phyloP scores from a whole-genome alignment of 1,140 invertebrate genomes.

The Anagrus nilaparvatae region DNA sequence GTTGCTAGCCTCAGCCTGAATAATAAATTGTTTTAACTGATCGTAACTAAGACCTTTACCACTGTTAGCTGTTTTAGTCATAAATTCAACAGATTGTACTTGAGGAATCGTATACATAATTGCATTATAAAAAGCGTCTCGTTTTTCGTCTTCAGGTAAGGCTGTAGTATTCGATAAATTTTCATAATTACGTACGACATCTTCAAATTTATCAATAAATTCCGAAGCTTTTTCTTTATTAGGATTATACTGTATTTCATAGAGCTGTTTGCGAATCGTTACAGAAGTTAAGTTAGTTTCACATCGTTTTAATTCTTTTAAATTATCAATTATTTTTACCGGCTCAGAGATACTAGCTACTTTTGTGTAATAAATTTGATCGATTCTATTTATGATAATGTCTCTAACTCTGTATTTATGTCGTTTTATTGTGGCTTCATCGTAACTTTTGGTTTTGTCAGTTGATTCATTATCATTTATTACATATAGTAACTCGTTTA shows the following conservation, averaged over 20 bases:
- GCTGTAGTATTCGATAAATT: too few species aligned
- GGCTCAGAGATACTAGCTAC: slow-evolving; percentile 11
- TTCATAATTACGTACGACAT: background rate
- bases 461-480: too few species aligned
- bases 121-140: too few species aligned
- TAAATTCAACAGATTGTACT: too few species aligned
- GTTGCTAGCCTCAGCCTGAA: too few species aligned
- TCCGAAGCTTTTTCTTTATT: too few species aligned
- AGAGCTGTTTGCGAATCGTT: slow-evolving; percentile 9
- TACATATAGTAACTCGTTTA: slow-evolving; percentile 6
- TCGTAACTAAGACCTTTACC: background rate
- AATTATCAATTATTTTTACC: slow-evolving; percentile 10
- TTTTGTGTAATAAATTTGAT: slow-evolving; percentile 14
- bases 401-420: slow-evolving; percentile 15
- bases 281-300: slow-evolving; percentile 11
- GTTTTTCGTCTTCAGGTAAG: too few species aligned
- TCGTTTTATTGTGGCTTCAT: too few species aligned
- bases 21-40: background rate
- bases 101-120: too few species aligned
- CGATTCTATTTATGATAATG: slow-evolving; percentile 12
- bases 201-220: too few species aligned
- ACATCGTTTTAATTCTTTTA: slow-evolving; percentile 12
- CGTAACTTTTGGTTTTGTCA: too few species aligned
- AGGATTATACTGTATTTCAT: too few species aligned
- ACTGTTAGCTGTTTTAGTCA: background rate